A percentile compares a stretch with the other conserved stretches of the same genome.
phyloP scores from a whole-genome alignment of 2,797 vertebrate species.

The Ceyx erithaca region DNA sequence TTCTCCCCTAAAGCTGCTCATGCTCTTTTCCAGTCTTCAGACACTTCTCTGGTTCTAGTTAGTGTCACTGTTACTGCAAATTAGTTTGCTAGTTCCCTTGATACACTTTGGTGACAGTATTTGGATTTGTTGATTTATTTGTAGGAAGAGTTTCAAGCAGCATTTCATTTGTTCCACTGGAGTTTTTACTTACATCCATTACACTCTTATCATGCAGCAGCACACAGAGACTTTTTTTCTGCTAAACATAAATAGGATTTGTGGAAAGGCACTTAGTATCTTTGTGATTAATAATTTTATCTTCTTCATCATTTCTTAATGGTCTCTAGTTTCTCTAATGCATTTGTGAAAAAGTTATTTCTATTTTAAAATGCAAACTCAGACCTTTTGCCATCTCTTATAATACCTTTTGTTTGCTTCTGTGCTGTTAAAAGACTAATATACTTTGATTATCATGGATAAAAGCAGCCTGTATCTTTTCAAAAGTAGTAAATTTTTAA shows the following conservation, averaged over 20 bases:
- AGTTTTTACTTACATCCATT: constrained; percentile 16
- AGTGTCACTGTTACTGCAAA: constrained; percentile 10
- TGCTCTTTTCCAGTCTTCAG: background rate
- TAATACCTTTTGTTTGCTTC: background rate
- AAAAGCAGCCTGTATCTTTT: background rate
- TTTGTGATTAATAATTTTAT: constrained; percentile 54
- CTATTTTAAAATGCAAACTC: constrained; percentile 1
- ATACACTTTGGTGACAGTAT: background rate
- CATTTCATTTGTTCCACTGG: background rate
- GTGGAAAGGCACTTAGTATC: constrained; percentile 20
- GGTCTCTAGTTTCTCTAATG: constrained; percentile 12
- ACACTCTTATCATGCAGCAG: background rate
- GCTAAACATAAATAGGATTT: background rate
- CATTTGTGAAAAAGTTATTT: constrained; percentile 16
- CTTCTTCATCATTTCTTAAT: constrained; percentile 40
- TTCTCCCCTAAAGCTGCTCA: constrained; percentile 15
- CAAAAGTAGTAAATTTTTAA: background rate
- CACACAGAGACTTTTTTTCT: constrained; percentile 12
- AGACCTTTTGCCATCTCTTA: background rate
- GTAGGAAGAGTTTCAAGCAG: constrained; percentile 13
- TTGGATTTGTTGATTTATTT: constrained; percentile 27
- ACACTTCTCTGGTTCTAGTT: background rate
- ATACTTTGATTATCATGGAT: background rate
- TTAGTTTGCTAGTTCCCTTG: constrained; percentile 17
- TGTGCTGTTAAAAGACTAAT: background rate